Conservation (phyloP, 1,140 invertebrate genomes). For the Apis florea region DNA sequence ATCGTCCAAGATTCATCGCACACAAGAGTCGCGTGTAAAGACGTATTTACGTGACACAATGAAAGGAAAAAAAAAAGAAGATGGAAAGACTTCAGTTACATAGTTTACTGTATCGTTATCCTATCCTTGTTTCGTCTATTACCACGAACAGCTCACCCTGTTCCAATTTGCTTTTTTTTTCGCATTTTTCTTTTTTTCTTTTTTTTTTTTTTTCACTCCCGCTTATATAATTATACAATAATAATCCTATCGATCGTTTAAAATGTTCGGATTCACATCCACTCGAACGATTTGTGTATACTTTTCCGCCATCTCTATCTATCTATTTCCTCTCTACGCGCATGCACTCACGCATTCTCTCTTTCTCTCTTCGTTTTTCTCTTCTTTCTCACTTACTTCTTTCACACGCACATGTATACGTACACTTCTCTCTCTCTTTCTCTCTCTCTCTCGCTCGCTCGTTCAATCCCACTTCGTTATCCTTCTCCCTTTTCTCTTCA, state of each 20-base stretch:
- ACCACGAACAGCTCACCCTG: conserved; percentile 21
- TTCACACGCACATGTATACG: not conserved
- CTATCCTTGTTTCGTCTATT: conserved; percentile 43
- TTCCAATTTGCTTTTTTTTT: not conserved
- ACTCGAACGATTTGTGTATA: not conserved
- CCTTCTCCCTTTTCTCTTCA: conserved; percentile 38
- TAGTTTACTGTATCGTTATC: conserved; percentile 43
- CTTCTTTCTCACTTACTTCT: conserved; percentile 36
- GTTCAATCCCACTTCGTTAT: not conserved
- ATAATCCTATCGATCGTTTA: conserved; percentile 49
- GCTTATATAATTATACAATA: conserved; percentile 35
- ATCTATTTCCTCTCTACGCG: not conserved
- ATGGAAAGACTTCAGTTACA: conserved; percentile 56
- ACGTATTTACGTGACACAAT: conserved; percentile 23
- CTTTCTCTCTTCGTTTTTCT: not conserved
- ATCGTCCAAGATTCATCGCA: no score
- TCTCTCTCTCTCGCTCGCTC: not conserved
- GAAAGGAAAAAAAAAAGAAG: conserved; percentile 53
- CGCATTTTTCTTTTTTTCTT: not conserved
- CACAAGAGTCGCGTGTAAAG: not conserved
- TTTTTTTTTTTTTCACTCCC: not conserved
- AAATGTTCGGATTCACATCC: conserved; percentile 22
- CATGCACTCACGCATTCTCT: not conserved
- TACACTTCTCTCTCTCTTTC: not conserved
- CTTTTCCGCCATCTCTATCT: not conserved